phyloP scores from a whole-genome alignment of 2,888 invertebrate genomes.

The Bursaphelenchus okinawaensis region DNA sequence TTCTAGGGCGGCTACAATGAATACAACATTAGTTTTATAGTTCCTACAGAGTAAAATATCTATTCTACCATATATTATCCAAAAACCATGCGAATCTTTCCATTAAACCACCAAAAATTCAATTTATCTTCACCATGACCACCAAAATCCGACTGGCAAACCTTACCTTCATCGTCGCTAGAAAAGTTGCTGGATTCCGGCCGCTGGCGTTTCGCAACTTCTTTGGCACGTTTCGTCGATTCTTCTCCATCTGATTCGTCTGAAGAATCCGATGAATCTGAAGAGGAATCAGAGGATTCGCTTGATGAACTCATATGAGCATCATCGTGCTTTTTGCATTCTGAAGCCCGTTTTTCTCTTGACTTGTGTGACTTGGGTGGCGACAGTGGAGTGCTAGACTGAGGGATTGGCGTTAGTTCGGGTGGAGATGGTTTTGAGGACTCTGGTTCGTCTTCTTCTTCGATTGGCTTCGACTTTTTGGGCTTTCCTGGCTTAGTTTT shows the following conservation, averaged over 20 bases:
- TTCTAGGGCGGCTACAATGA: constrained; percentile 3
- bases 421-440: neutral
- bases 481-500: neutral
- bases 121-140: too few species aligned
- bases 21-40: too few species aligned
- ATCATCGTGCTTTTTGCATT: constrained; percentile 4
- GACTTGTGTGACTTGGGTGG: neutral
- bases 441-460: neutral
- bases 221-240: neutral
- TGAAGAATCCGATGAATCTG: neutral
- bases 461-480: neutral
- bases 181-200: neutral
- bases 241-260: neutral
- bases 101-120: too few species aligned
- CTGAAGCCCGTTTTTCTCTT: neutral
- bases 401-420: neutral
- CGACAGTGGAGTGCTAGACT: neutral
- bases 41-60: too few species aligned
- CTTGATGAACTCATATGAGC: neutral
- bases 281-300: neutral
- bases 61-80: too few species aligned
- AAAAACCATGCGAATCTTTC: too few species aligned
- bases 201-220: neutral
- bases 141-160: too few species aligned
- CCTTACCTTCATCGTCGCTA: neutral